Base-by-base conservation (phyloP, 2,113 vertebrate genomes). In the Nycticebus coucang region DNA sequence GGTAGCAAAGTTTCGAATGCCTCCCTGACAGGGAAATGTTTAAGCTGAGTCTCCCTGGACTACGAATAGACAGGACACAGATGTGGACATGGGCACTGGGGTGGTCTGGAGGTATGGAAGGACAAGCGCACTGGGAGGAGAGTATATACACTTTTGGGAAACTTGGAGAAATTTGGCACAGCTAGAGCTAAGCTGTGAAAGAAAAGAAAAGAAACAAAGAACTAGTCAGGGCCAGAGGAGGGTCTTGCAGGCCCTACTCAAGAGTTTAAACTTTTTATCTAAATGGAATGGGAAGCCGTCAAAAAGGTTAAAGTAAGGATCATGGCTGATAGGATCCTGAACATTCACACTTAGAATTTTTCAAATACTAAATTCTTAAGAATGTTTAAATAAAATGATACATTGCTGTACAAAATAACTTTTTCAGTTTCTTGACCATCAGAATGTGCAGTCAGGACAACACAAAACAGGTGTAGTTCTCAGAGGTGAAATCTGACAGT, bases 151-250 rank as follows among this genome's bases (percentile, higher is more conserved):
- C 57, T 62, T 28, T 6, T 59, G 21, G 71, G 62, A 83, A 68
- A 35, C 45, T 2, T 35, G 59, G 35, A 45, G 71, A 59, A 59
- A 71, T 15, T 83, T 59, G 60, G 59, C 37, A 24, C 13, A 41
- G 37, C 13, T 53, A 64, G 41, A 72, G 30, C 30, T 53, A 53
- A 55, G 21, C 1, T 55, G 2, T 59, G 66, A 50, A 30, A n/a
- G 5, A 55, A n/a, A 30, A 84, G 35, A 30, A 28, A 28, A 85
- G 68, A 95, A 14, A 53, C 5, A 28, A 88, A 26, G 22, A 57
- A 22, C 50, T 14, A 0, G 0, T 53, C 4, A 17, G 35, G 30
- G 50, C 13, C 68, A 33, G 53, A 19, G 1, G 0, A 14, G 41
- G 28, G 35, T 89, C 84, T 55, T 37, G 6, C 1, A 59, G 72